phyloP scores from a whole-genome alignment of 2,113 vertebrate species.

The Oceanodroma tethys region DNA sequence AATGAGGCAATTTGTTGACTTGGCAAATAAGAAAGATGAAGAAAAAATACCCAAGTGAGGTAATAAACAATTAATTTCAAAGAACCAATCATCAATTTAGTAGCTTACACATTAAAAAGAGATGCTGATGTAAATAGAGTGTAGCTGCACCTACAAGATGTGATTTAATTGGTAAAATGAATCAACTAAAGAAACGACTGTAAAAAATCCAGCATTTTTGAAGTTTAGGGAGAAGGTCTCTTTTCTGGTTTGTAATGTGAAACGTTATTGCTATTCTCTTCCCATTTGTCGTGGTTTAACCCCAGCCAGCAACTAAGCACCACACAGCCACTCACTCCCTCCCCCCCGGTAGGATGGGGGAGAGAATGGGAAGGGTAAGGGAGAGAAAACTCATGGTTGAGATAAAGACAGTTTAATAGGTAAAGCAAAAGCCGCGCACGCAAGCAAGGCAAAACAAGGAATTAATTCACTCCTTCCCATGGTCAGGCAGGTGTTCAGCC shows the following conservation, averaged over 20 bases:
- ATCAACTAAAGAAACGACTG: not conserved
- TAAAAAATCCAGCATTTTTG: not conserved
- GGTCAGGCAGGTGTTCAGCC: too few species aligned
- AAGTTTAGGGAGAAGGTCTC: not conserved
- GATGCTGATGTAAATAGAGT: not conserved
- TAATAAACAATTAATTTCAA: conserved; percentile 26
- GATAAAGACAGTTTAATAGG: too few species aligned
- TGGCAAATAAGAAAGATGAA: not conserved
- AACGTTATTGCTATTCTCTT: not conserved
- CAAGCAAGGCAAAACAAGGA: too few species aligned
- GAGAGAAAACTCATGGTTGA: too few species aligned
- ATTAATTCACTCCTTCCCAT: too few species aligned
- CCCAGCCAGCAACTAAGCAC: too few species aligned
- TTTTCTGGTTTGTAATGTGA: not conserved
- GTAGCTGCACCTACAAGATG: not conserved
- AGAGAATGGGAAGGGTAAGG: too few species aligned
- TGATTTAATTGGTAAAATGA: not conserved
- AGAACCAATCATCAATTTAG: not conserved
- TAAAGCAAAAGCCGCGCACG: too few species aligned
- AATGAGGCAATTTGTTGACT: conserved; percentile 3
- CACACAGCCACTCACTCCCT: too few species aligned
- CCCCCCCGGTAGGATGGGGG: too few species aligned
- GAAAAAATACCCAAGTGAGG: not conserved
- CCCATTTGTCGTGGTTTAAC: too few species aligned
- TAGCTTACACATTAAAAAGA: not conserved